Percentiles rank a stretch among this genome's conserved stretches.
Conservation (phyloP, 2,797 vertebrate genomes). For the Myripristis jacobus region DNA sequence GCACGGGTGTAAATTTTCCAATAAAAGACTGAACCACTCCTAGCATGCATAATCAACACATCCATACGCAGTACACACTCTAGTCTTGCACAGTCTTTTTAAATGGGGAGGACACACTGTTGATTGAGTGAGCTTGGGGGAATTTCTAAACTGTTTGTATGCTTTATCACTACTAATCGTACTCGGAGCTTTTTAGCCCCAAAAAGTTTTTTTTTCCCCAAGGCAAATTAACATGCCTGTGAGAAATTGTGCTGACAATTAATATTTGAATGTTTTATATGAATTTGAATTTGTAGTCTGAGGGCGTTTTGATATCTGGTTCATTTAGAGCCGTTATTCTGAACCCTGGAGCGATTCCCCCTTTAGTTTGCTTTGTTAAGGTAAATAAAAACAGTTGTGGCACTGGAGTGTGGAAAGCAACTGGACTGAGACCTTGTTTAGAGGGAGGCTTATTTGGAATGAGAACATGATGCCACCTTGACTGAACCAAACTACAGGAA, state of each 20-base stretch:
- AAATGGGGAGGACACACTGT: conserved; percentile 70
- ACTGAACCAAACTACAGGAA: too few relatives aligned
- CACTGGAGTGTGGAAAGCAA: too few relatives aligned
- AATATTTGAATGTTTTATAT: conserved; percentile 14
- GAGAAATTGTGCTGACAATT: conserved; percentile 5
- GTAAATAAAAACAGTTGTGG: neutral
- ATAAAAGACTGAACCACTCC: conserved; percentile 82
- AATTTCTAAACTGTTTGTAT: conserved; percentile 58
- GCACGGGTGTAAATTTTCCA: conserved; percentile 86
- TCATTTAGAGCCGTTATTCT: conserved; percentile 16
- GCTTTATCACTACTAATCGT: conserved; percentile 52
- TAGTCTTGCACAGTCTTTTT: conserved; percentile 70
- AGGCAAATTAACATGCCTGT: conserved; percentile 31
- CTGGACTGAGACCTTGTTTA: too few relatives aligned
- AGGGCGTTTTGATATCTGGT: neutral
- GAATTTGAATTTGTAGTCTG: conserved; percentile 28
- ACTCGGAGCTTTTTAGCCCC: conserved; percentile 30
- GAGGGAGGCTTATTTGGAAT: too few relatives aligned
- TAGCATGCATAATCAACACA: conserved; percentile 86
- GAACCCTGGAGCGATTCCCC: neutral
- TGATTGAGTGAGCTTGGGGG: conserved; percentile 67
- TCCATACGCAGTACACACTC: conserved; percentile 71
- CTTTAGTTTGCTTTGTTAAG: neutral
- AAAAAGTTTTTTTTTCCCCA: conserved; percentile 34
- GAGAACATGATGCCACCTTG: too few relatives aligned